Percentiles rank a stretch among this genome's conserved stretches.
These are phyloP conservation scores for Megaustenia siamemsis DNA, from an alignment of 2,888 invertebrate species.

Conservation along the genomic window DNA sequence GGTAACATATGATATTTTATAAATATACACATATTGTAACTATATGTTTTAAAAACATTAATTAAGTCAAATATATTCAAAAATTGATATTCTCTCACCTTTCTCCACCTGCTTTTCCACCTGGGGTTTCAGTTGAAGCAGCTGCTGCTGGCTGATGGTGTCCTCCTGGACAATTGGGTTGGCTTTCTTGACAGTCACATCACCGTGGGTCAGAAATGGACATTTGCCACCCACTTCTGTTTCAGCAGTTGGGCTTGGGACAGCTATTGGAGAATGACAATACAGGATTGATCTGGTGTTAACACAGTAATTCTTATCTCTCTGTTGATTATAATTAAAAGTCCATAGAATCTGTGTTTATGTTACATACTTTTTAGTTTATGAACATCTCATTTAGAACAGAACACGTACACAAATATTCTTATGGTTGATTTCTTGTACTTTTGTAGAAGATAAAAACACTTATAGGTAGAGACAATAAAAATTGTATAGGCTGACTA, in stretches of 20 bases:
- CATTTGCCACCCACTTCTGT: slow-evolving; percentile 3
- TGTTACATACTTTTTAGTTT: too few relatives aligned
- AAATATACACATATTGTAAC: too few relatives aligned
- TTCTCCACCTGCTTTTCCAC: slow-evolving; percentile 33
- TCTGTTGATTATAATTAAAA: too few relatives aligned
- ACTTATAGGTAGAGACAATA: too few relatives aligned
- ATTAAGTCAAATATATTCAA: not conserved
- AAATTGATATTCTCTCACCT: not conserved
- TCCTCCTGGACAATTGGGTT: slow-evolving; percentile 19
- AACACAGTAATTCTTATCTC: not conserved
- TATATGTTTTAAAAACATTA: not conserved
- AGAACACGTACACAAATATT: too few relatives aligned
- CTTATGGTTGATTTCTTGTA: too few relatives aligned
- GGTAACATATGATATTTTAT: too few relatives aligned
- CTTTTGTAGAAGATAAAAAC: too few relatives aligned
- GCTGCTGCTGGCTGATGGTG: slow-evolving; percentile 38
- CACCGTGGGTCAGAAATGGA: slow-evolving; percentile 30
- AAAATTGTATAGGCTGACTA: too few relatives aligned
- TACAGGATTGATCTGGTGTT: not conserved
- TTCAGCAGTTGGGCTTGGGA: not conserved
- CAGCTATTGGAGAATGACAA: not conserved
- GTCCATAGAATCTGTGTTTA: too few relatives aligned
- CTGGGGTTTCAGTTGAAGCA: slow-evolving; percentile 13
- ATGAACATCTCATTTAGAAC: too few relatives aligned
- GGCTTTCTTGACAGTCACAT: slow-evolving; percentile 40